A percentile compares a stretch with the other conserved stretches of the same genome.
phyloP scores from a whole-genome alignment of 1,140 invertebrate species.

The Drosophila mayri region DNA sequence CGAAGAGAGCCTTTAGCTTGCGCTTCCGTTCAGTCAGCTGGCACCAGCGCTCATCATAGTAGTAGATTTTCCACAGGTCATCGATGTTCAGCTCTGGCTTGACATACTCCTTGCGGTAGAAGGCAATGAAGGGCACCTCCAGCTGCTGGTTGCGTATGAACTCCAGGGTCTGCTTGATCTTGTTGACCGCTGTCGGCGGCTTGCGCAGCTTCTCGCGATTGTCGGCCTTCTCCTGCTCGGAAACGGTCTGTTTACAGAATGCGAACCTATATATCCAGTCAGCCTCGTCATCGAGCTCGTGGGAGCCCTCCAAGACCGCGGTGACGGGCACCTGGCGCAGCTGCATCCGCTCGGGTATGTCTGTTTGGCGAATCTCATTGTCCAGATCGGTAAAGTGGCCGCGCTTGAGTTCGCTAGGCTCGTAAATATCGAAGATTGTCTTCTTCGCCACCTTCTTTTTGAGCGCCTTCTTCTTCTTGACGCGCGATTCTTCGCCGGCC shows the following conservation, averaged over 20 bases:
- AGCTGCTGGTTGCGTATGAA: slow-evolving; percentile 98
- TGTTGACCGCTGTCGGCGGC: slow-evolving; percentile 88
- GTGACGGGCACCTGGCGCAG: slow-evolving; percentile 94
- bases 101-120: slow-evolving; percentile 99
- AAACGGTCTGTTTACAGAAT: slow-evolving; percentile 93
- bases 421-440: slow-evolving; percentile 98
- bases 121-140: slow-evolving; percentile 99
- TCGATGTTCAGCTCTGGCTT: slow-evolving; percentile 97
- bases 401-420: slow-evolving; percentile 98
- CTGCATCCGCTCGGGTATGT: slow-evolving; percentile 97
- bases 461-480: slow-evolving; percentile 89
- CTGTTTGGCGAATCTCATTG: slow-evolving; percentile 95
- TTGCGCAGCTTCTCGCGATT: slow-evolving; percentile 77
- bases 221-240: slow-evolving; percentile 88
- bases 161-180: slow-evolving; percentile 97
- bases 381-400: slow-evolving; percentile 98
- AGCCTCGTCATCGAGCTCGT: slow-evolving; percentile 97
- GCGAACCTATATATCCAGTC: slow-evolving; percentile 99
- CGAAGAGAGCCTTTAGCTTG: slow-evolving; percentile 92
- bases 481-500: slow-evolving; percentile 87
- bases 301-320: slow-evolving; percentile 91
- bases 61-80: slow-evolving; percentile 98
- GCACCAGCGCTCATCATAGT: slow-evolving; percentile 98
- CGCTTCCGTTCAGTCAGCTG: slow-evolving; percentile 95
- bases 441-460: slow-evolving; percentile 93